Conservation (phyloP, 1,140 invertebrate species). For the Eumaeus atala region DNA sequence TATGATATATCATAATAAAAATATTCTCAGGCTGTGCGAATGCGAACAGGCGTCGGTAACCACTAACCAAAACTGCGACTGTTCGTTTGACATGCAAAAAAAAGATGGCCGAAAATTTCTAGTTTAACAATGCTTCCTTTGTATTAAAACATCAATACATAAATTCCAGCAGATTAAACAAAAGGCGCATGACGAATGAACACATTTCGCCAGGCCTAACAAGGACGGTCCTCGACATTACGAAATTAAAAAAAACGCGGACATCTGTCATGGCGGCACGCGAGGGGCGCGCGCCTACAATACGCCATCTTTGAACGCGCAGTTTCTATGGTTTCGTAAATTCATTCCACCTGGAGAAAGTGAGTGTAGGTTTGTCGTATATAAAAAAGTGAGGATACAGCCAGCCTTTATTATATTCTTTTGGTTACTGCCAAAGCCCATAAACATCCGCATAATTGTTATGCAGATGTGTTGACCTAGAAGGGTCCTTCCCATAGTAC, state of each 20-base stretch:
- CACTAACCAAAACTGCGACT: too few species aligned
- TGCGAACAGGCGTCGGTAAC: too few species aligned
- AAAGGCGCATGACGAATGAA: not conserved
- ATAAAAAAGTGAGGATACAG: too few species aligned
- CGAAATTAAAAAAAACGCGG: conserved; percentile 5
- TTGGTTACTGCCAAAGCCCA: too few species aligned
- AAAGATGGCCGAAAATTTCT: too few species aligned
- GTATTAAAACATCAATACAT: not conserved
- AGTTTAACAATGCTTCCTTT: not conserved
- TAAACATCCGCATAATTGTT: too few species aligned
- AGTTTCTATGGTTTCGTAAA: conserved; percentile 8
- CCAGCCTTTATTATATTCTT: too few species aligned
- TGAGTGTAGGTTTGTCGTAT: not conserved
- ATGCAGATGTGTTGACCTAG: too few species aligned
- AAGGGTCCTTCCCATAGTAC: too few species aligned
- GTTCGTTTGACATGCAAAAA: too few species aligned
- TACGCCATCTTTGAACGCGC: conserved; percentile 7
- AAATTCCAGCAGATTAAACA: not conserved
- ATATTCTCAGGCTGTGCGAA: too few species aligned
- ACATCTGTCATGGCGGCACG: conserved; percentile 13
- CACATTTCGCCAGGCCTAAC: conserved; percentile 3
- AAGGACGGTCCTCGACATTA: conserved; percentile 10
- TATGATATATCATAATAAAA: too few species aligned
- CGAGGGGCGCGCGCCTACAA: conserved; percentile 11
- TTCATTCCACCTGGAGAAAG: conserved; percentile 9